Base-by-base conservation (phyloP, 2,113 vertebrate species). In the Paralichthys olivaceus region DNA sequence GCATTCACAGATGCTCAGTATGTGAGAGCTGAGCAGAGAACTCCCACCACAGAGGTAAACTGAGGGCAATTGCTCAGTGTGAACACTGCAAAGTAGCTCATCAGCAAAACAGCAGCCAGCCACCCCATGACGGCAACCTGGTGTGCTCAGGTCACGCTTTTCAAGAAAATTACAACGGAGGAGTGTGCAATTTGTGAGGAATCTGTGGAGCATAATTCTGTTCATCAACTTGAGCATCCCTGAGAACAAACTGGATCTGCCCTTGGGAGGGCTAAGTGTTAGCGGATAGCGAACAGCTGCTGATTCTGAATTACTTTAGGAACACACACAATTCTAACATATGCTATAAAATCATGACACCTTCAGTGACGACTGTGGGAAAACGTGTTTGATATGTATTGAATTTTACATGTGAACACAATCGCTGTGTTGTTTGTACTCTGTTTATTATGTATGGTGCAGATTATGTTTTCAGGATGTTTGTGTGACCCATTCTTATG, bases 71-170 rank as follows among this genome's bases (percentile, higher is more conserved):
- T 77, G 84, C 89, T 86, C 81, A 82, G 81, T 69, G 80, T 85
- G 89, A 90, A 73, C 70, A 23, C 77, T 75, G 77, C 69, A 84
- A 92, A 90, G 69, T 84, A 85, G 87, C 82, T 89, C 81, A 89
- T 92, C 90, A 90, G 90, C 85, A 84, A 88, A 89, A 88, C 82
- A 85, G 84, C 87, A 89, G 82, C 80, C 66, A 80, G 77, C 80
- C 82, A 85, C 78, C 77, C 75, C 82, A 45, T 75, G 85, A 89
- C 80, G 56, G 70, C 75, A 84, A 83, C 87, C 75, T 65, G 77
- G 79, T 61, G 71, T 65, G 85, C 75, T 83, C 85, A 84, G 78
- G 83, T 86, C 87, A 80, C 25, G 62, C 85, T 87, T 85, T 75
- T 88, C 83, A 85, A 72, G 76, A 70, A 83, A 83, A 89, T 90